A percentile compares a stretch with the other conserved stretches of the same genome.
Evolutionary conservation across 1,140 invertebrate species (phyloP).

Genomic region (Zelostemma sp.): DNA sequence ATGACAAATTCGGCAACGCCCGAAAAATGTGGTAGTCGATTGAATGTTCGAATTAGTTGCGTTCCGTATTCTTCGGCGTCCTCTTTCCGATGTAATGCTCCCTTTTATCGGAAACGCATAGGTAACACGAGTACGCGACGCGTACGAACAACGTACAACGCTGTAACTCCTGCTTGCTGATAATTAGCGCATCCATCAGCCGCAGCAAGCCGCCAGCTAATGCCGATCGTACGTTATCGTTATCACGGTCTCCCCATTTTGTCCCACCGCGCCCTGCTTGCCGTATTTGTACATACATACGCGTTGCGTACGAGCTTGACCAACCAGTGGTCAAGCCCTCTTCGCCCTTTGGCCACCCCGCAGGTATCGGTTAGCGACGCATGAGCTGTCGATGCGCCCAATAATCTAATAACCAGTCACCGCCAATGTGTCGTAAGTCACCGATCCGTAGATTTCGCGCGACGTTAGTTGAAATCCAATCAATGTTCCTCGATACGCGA

Average conservation of each 20-base stretch:
- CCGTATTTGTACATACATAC: conserved; percentile 36
- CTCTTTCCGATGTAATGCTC: conserved; percentile 17
- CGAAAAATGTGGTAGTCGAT: no score
- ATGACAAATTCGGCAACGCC: no score
- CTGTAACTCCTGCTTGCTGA: conserved; percentile 71
- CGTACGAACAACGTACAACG: conserved; percentile 51
- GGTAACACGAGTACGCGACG: conserved; percentile 39
- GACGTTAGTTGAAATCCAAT: conserved; percentile 58
- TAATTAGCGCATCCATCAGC: conserved; percentile 72
- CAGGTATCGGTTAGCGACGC: conserved; percentile 54
- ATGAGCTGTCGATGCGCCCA: conserved; percentile 68
- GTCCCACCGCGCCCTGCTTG: conserved; percentile 20
- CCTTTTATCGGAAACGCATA: conserved; percentile 48
- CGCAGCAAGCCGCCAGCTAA: conserved; percentile 69
- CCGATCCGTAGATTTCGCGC: conserved; percentile 62
- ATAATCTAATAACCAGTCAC: conserved; percentile 71
- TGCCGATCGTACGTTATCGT: conserved; percentile 71
- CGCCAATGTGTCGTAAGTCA: conserved; percentile 65
- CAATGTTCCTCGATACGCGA: conserved; percentile 41
- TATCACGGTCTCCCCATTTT: conserved; percentile 59
- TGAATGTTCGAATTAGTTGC: no score
- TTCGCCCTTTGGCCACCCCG: conserved; percentile 31
- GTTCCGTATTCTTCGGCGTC: conserved; percentile 36
- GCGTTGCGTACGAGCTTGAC: conserved; percentile 43
- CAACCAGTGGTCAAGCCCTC: conserved; percentile 29